Base-by-base conservation (phyloP, 2,797 vertebrate species). In the Oreochromis grahami region DNA sequence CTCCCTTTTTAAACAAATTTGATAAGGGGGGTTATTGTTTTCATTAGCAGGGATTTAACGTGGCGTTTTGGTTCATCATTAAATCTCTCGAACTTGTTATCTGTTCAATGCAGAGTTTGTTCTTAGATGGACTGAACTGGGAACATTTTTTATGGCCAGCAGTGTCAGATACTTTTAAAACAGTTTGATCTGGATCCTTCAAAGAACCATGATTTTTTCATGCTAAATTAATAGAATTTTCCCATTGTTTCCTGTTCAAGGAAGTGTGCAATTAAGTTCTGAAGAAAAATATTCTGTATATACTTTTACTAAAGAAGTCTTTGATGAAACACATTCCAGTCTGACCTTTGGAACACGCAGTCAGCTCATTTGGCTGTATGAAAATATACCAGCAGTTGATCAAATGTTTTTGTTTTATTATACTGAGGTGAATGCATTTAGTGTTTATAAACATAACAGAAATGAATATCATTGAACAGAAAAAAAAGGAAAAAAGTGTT, bases 291-390 rank as follows among this genome's bases (percentile, higher is more conserved):
- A 72, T 24, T 51, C 26, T 55, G 24, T 74, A 32, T 50, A 32
- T 74, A n/a, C 29, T 80, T 91, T 90, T 90, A 77, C 15, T 88
- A 56, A 32, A 45, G 63, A 52, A 34, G 13, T 52, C 52, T 89
- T 78, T 70, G n/a, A 36, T 79, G 29, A 87, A 83, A 89, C 41
- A 88, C 77, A 85, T 89, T 91, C 83, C 88, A 90, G 80, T 77
- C 41, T 68, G 63, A 84, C 14, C 43, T 78, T 78, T 76, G n/a
- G 26, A 15, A 38, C 12, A 24, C 5, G n/a, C 58, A 74, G 34
- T 76, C 80, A 32, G 80, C 76, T 65, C 43, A 19, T 36, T 21
- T 29, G 32, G 51, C 56, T 90, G 78, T 77, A 82, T 65, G 9
- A 76, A 85, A 81, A 81, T 14, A 55, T n/a, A 29, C 55, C 78